Conservation (phyloP, 2,888 invertebrate species). For the Eristalinus sepulchralis region DNA sequence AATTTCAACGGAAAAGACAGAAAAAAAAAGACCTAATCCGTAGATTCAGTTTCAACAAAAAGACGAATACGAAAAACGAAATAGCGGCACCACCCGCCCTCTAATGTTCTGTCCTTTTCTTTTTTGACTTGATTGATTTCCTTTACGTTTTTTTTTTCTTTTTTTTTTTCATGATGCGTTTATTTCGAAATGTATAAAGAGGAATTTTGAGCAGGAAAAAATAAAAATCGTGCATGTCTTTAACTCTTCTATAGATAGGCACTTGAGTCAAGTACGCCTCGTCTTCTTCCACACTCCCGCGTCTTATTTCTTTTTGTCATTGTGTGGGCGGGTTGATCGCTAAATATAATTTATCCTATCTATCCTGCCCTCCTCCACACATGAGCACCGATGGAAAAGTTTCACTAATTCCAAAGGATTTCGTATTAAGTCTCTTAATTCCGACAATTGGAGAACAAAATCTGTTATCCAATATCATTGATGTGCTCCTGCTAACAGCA, state of each 20-base stretch:
- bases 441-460: background rate
- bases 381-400: too few relatives aligned
- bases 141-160: background rate
- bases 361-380: too few relatives aligned
- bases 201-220: background rate
- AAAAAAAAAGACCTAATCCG: background rate
- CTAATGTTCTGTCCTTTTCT: background rate
- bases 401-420: too few relatives aligned
- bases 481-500: background rate
- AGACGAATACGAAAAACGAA: background rate
- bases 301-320: background rate
- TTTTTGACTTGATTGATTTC: background rate
- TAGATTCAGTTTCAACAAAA: background rate
- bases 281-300: background rate
- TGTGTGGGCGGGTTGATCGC: too few relatives aligned
- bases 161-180: background rate
- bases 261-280: background rate
- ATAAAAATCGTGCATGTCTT: background rate
- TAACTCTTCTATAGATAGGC: background rate
- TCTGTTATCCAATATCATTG: background rate
- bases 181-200: background rate
- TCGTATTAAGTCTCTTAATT: background rate
- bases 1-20: background rate
- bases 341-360: too few relatives aligned
- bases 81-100: background rate